These are phyloP conservation scores for Drosophila subobscura DNA, from an alignment of 1,140 invertebrate genomes.

Conservation along the genomic window DNA sequence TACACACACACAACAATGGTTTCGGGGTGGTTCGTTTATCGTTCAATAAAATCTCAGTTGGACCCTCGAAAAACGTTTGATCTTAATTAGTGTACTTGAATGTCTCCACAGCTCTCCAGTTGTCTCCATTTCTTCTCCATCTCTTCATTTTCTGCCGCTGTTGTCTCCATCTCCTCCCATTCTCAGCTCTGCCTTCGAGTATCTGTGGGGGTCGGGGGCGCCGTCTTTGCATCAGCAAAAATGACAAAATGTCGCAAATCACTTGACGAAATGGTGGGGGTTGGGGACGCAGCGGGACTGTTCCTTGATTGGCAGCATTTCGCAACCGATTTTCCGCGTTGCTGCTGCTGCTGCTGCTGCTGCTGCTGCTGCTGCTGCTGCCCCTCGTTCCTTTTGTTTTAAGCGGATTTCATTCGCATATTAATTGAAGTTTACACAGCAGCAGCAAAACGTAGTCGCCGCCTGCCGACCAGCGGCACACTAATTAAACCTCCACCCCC, in stretches of 20 bases:
- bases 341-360: neutral
- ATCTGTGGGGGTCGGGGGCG: constrained; percentile 57
- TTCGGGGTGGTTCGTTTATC: constrained; percentile 24
- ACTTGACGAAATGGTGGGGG: constrained; percentile 29
- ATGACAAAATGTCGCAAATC: constrained; percentile 80
- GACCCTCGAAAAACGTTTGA: constrained; percentile 67
- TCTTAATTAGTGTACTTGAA: constrained; percentile 81
- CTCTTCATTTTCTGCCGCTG: no score
- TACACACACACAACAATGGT: constrained; percentile 31
- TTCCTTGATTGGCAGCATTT: constrained; percentile 71
- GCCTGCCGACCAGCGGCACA: constrained; percentile 3
- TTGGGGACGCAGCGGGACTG: neutral
- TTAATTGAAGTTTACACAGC: constrained; percentile 79
- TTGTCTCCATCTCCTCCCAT: no score
- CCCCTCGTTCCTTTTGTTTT: constrained; percentile 58
- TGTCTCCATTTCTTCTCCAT: neutral
- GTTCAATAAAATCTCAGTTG: constrained; percentile 69
- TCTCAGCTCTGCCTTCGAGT: constrained; percentile 16
- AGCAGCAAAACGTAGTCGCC: constrained; percentile 36
- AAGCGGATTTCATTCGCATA: constrained; percentile 80
- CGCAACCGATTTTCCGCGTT: constrained; percentile 17
- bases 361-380: constrained; percentile 2
- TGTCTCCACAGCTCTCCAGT: constrained; percentile 27
- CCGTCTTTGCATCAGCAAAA: constrained; percentile 72
- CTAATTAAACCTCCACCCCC: constrained; percentile 48